Percentiles rank a stretch among this genome's conserved stretches.
Evolutionary conservation across 2,888 invertebrate species (phyloP).

Genomic region (Zhengitettix transpicula): DNA sequence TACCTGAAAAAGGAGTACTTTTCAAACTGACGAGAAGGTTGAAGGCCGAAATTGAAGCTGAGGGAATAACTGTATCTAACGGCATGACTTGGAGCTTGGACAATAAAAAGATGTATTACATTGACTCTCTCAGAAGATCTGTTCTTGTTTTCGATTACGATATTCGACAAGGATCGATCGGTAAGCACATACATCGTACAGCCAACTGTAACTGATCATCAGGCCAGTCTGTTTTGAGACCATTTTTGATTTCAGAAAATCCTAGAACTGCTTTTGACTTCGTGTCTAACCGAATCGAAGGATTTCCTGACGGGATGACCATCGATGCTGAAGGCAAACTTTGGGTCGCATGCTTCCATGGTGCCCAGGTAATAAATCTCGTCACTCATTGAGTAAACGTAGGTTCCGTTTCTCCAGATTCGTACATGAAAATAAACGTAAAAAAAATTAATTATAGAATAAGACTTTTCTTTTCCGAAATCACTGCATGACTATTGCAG

Average conservation of each 20-base stretch:
- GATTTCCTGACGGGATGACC: slow-evolving; percentile 62
- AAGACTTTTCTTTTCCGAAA: no score
- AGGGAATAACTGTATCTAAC: slow-evolving; percentile 49
- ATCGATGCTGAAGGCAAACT: slow-evolving; percentile 61
- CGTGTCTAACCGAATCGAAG: slow-evolving; percentile 23
- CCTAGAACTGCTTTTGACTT: slow-evolving; percentile 40
- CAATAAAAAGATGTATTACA: slow-evolving; percentile 56
- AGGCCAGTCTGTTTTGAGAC: no score
- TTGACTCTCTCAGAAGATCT: slow-evolving; percentile 49
- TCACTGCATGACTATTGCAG: no score
- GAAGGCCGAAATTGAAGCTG: no score
- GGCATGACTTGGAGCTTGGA: slow-evolving; percentile 61
- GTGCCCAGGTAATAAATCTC: slow-evolving; percentile 30
- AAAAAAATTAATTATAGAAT: no score
- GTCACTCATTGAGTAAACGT: no score
- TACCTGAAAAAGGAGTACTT: no score
- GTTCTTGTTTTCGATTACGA: slow-evolving; percentile 56
- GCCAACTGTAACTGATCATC: no score
- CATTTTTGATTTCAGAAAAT: slow-evolving; percentile 27
- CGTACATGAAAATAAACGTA: no score
- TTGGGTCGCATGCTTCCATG: slow-evolving; percentile 61
- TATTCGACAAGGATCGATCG: slow-evolving; percentile 27
- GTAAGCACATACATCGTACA: slow-evolving; percentile 27
- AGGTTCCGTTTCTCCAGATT: no score
- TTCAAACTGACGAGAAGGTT: no score